Evolutionary conservation across 1,140 invertebrate species (phyloP).

Genomic region (Plectrocnemia conspersa): DNA sequence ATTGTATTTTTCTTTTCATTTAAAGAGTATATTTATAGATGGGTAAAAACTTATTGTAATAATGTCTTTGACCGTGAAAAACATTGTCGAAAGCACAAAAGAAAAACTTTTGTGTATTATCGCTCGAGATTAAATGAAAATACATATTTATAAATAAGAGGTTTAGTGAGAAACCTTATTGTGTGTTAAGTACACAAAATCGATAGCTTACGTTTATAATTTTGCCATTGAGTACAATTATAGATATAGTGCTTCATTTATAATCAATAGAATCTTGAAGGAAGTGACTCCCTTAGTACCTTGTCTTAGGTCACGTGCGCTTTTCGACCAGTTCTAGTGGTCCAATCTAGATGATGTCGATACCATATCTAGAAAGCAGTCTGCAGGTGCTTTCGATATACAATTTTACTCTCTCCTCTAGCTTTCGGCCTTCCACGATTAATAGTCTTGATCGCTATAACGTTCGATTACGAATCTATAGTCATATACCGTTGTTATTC

Average conservation of each 20-base stretch:
- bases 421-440: slow-evolving; percentile 8
- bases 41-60: too few relatives aligned
- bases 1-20: too few relatives aligned
- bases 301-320: too few relatives aligned
- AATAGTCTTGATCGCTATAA: not conserved
- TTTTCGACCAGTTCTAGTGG: not conserved
- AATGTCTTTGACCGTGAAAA: too few relatives aligned
- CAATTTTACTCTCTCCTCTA: slow-evolving; percentile 9
- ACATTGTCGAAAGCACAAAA: too few relatives aligned
- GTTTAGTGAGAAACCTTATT: too few relatives aligned
- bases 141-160: too few relatives aligned
- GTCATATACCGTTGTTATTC: not conserved
- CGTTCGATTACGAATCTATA: not conserved
- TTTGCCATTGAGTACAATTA: not conserved
- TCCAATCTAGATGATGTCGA: not conserved
- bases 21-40: too few relatives aligned
- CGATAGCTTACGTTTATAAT: not conserved
- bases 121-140: too few relatives aligned
- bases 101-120: too few relatives aligned
- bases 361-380: slow-evolving; percentile 6
- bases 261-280: not conserved
- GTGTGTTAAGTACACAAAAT: not conserved
- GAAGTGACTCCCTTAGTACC: not conserved
- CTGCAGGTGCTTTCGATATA: slow-evolving; percentile 7
- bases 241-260: not conserved